phyloP scores from a whole-genome alignment of 1,140 invertebrate species.

The Pachyrhynchus sulphureomaculatus region DNA sequence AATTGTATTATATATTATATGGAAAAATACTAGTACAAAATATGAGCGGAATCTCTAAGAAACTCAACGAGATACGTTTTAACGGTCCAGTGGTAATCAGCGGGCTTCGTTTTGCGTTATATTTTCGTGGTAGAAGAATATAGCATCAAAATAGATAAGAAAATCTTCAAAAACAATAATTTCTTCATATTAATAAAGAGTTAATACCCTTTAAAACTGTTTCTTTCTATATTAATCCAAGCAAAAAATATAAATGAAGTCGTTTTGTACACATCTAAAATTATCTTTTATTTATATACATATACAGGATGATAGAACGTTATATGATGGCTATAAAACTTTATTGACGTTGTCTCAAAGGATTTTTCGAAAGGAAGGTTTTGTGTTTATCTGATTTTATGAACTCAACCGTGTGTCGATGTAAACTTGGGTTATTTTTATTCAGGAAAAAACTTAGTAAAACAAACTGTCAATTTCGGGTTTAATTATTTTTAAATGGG shows the following conservation, averaged over 20 bases:
- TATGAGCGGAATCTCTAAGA: too few relatives aligned
- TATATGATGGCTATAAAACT: constrained; percentile 24
- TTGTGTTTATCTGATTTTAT: constrained; percentile 25
- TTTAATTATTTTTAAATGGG: not conserved
- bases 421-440: constrained; percentile 12
- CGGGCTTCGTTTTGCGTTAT: too few relatives aligned
- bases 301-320: constrained; percentile 11
- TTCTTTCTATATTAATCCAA: too few relatives aligned
- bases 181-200: too few relatives aligned
- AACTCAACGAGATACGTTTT: too few relatives aligned
- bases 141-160: too few relatives aligned
- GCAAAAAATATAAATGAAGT: not conserved
- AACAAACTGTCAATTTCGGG: constrained; percentile 4
- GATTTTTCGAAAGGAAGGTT: not conserved
- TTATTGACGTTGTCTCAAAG: constrained; percentile 21
- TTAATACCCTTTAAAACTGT: too few relatives aligned
- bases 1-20: too few relatives aligned
- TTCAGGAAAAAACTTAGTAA: constrained; percentile 1
- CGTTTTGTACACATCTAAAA: constrained; percentile 6
- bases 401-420: not conserved
- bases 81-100: too few relatives aligned
- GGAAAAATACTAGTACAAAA: too few relatives aligned
- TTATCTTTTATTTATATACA: constrained; percentile 18
- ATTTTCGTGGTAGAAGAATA: too few relatives aligned
- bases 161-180: too few relatives aligned